Evolutionary conservation across 2,113 vertebrate genomes (phyloP).

Genomic region (Syngnathus typhle): DNA sequence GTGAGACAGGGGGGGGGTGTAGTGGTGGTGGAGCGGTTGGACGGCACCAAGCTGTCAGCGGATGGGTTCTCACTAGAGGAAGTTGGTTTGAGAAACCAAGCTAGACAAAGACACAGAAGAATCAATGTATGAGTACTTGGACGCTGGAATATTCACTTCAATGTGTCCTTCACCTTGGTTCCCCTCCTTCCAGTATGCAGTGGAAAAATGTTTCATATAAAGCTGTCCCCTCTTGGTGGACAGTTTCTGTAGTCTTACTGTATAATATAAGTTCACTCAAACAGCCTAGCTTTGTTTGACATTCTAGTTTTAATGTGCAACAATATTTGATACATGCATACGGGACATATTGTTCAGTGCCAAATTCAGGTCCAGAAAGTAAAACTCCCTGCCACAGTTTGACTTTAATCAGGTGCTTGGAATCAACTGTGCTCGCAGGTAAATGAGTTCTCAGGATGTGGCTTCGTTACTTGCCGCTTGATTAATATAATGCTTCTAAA

Average conservation of each 20-base stretch:
- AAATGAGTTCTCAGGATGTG: too few relatives aligned
- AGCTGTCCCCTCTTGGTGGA: neutral
- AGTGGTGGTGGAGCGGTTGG: slow-evolving; percentile 7
- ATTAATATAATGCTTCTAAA: too few relatives aligned
- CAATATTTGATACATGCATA: too few relatives aligned
- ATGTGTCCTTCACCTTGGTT: slow-evolving; percentile 35
- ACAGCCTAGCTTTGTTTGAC: too few relatives aligned
- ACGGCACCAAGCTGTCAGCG: slow-evolving; percentile 67
- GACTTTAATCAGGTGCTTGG: too few relatives aligned
- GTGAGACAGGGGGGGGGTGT: neutral
- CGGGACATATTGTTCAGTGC: too few relatives aligned
- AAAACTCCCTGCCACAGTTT: too few relatives aligned
- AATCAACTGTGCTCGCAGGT: too few relatives aligned
- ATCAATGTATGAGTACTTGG: slow-evolving; percentile 35
- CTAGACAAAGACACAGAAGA: slow-evolving; percentile 54
- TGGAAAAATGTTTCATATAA: slow-evolving; percentile 5
- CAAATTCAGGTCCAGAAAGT: too few relatives aligned
- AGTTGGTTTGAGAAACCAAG: slow-evolving; percentile 43
- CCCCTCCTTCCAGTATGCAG: slow-evolving; percentile 12
- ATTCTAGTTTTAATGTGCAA: too few relatives aligned
- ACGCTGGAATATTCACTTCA: slow-evolving; percentile 37
- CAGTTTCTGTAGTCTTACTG: neutral
- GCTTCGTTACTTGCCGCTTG: too few relatives aligned
- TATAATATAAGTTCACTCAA: neutral
- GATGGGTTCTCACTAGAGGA: slow-evolving; percentile 55